Evolutionary conservation across 1,140 invertebrate species (phyloP).

Genomic region (Nephotettix cincticeps): DNA sequence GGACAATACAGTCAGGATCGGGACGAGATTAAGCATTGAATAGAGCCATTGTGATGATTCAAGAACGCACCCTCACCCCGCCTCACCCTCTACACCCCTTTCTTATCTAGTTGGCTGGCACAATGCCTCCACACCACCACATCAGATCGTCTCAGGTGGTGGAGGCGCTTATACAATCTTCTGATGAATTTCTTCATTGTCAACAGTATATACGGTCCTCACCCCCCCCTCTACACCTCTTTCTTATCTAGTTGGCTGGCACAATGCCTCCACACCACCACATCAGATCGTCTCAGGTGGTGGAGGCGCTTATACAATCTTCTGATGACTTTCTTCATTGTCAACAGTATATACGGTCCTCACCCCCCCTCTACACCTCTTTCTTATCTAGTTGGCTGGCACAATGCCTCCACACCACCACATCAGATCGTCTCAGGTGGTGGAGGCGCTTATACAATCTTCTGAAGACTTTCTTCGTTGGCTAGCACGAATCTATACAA

Average conservation of each 20-base stretch:
- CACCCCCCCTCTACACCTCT: slow-evolving; percentile 16
- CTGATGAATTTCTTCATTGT: too few relatives aligned
- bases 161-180: too few relatives aligned
- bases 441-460: too few relatives aligned
- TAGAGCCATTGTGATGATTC: slow-evolving; percentile 40
- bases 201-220: too few relatives aligned
- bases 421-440: background rate
- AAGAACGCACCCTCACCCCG: slow-evolving; percentile 33
- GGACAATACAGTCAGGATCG: slow-evolving; percentile 40
- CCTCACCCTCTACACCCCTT: slow-evolving; percentile 22
- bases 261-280: too few relatives aligned
- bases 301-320: too few relatives aligned
- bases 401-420: too few relatives aligned
- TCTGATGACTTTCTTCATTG: too few relatives aligned
- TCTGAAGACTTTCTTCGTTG: too few relatives aligned
- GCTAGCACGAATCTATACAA: too few relatives aligned
- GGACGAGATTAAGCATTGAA: slow-evolving; percentile 41
- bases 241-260: slow-evolving; percentile 31
- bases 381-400: slow-evolving; percentile 31
- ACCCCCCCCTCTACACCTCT: slow-evolving; percentile 14
- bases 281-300: background rate
- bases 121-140: slow-evolving; percentile 20
- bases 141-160: background rate
- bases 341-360: too few relatives aligned
- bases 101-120: slow-evolving; percentile 36